Conservation (phyloP, 1,140 invertebrate genomes). For the Leptinotarsa defecta region DNA sequence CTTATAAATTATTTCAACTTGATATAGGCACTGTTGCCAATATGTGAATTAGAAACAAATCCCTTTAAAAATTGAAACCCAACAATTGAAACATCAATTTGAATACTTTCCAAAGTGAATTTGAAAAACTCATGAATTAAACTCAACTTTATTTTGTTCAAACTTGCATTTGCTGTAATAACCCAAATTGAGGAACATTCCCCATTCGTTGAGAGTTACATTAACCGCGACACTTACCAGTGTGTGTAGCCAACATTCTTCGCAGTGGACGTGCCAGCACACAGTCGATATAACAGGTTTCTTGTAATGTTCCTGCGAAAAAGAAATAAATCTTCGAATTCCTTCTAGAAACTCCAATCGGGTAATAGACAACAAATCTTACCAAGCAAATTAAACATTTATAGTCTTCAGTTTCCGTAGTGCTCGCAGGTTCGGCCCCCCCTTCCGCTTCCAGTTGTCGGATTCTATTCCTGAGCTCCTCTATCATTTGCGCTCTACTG, state of each 20-base stretch:
- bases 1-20: too few relatives aligned
- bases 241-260: constrained; percentile 80
- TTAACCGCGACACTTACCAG: constrained; percentile 55
- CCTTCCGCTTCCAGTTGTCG: constrained; percentile 66
- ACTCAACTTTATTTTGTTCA: too few relatives aligned
- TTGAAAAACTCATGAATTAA: too few relatives aligned
- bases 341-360: constrained; percentile 2
- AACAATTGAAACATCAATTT: too few relatives aligned
- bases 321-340: constrained; percentile 4
- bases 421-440: constrained; percentile 51
- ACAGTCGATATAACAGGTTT: constrained; percentile 78
- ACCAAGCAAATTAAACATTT: constrained; percentile 81
- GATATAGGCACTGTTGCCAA: too few relatives aligned
- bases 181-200: too few relatives aligned
- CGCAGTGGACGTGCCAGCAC: constrained; percentile 85
- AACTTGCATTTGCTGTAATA: too few relatives aligned
- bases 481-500: constrained; percentile 64
- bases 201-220: too few relatives aligned
- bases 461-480: constrained; percentile 68
- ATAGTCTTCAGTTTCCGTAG: constrained; percentile 56
- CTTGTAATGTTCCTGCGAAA: constrained; percentile 62
- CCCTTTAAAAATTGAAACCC: too few relatives aligned
- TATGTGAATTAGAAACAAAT: too few relatives aligned
- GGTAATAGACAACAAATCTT: constrained; percentile 48
- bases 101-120: too few relatives aligned